These are phyloP conservation scores for Kryptopterus vitreolus DNA, from an alignment of 2,797 vertebrate genomes.

Conservation along the genomic window DNA sequence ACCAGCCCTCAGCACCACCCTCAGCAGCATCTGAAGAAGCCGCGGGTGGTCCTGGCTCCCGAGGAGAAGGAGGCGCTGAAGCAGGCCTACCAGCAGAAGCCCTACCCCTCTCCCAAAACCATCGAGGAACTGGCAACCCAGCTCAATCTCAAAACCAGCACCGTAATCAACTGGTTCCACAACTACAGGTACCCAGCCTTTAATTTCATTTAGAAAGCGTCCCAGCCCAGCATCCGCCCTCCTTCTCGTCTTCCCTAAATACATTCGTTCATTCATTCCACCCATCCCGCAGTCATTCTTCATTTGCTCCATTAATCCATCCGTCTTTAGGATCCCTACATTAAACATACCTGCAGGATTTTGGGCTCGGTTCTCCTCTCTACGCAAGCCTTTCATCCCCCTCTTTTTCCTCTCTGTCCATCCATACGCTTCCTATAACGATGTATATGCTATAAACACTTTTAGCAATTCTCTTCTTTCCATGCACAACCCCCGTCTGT, in stretches of 20 bases:
- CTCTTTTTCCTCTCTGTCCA: neutral
- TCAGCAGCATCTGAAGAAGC: constrained; percentile 83
- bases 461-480: no score
- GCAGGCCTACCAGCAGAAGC: constrained; percentile 98
- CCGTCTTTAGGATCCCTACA: neutral
- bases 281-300: neutral
- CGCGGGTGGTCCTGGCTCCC: constrained; percentile 91
- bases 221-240: no score
- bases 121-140: constrained; percentile 98
- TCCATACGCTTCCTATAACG: neutral
- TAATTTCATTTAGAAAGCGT: no score
- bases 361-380: neutral
- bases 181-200: constrained; percentile 86
- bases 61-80: constrained; percentile 93
- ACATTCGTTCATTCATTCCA: neutral
- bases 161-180: constrained; percentile 99
- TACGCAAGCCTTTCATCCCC: no score
- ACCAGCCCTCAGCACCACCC: constrained; percentile 80
- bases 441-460: no score
- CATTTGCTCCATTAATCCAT: neutral
- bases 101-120: constrained; percentile 99
- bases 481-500: neutral
- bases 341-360: neutral
- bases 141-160: constrained; percentile 99
- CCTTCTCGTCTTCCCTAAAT: neutral